These are phyloP conservation scores for Haemorhous mexicanus DNA, from an alignment of 2,113 vertebrate species.

Conservation along the genomic window DNA sequence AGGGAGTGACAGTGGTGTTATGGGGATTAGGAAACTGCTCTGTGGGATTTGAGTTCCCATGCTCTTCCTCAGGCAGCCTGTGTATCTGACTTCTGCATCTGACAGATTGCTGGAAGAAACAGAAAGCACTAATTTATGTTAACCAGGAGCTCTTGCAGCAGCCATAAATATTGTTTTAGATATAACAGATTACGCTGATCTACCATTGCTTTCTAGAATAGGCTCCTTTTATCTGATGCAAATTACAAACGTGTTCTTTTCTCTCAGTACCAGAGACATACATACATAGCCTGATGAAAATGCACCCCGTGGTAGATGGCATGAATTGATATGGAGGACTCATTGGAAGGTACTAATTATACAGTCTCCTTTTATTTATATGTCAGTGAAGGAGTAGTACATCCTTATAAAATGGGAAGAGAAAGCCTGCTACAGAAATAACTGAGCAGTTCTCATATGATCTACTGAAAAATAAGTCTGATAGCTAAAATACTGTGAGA, in stretches of 20 bases:
- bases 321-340: background rate
- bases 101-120: background rate
- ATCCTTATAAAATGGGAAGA: background rate
- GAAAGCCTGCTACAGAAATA: background rate
- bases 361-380: background rate
- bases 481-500: background rate
- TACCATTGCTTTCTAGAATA: background rate
- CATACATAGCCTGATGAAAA: background rate
- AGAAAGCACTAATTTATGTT: background rate
- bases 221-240: background rate
- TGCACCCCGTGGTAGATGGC: background rate
- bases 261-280: background rate
- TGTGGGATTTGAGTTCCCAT: background rate
- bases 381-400: background rate
- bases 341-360: background rate
- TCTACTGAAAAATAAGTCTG: background rate
- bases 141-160: background rate
- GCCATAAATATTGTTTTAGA: background rate
- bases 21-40: fast-evolving
- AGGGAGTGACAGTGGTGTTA: fast-evolving
- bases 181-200: background rate
- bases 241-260: background rate
- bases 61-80: background rate
- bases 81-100: background rate
- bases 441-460: background rate